Evolutionary conservation across 2,888 invertebrate species (phyloP), one percentile per base, ranked within the genome.

Genomic region (Dynastes hyllus): DNA sequence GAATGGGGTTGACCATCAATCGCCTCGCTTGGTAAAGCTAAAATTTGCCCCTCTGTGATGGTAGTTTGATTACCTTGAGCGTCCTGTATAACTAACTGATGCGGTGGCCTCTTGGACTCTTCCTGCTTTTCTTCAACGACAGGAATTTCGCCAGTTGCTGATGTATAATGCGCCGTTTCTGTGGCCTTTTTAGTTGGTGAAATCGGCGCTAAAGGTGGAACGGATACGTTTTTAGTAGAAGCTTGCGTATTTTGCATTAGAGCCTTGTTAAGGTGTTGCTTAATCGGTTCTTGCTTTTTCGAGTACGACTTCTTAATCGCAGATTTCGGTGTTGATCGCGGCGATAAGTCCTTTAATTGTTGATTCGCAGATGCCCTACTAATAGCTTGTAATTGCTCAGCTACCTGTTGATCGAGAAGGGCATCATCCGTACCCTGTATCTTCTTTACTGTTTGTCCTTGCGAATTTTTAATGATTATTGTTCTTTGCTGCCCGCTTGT

Each of bases 11-110:
- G 93, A 4, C 95, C 94, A 75, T 94, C 94, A 79, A 93, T 92
- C 83, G 93, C 93, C 83, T 94, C 94, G 27, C 94, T 94, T 29
- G 94, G 94, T 65, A 95, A 90, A 13, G 94, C 94, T 85, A 94
- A 90, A 84, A 94, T 91, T 86, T 94, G 93, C 0, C 93, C 92
- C 85, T 93, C 93, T 1, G 91, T 89, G 50, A 92, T 88, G 4
- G 88, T 89, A 0, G 89, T 89, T 82, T 88, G 88, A 82, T 89
- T 88, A 61, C 89, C 89, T 78, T 87, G 81, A 6, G 87, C 88
- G 79, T 89, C 89, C 81, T 89, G 89, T 27, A 89, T 88, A 4
- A 89, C 88, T 29, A 89, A 81, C 78, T 89, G 89, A 80, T 88
- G 87, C n/a, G 87, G 82, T 2, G 86, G 86, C 58, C 85, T 84